A percentile compares a stretch with the other conserved stretches of the same genome.
Conservation (phyloP, 2,888 invertebrate genomes). For the Apotomis betuletana region DNA sequence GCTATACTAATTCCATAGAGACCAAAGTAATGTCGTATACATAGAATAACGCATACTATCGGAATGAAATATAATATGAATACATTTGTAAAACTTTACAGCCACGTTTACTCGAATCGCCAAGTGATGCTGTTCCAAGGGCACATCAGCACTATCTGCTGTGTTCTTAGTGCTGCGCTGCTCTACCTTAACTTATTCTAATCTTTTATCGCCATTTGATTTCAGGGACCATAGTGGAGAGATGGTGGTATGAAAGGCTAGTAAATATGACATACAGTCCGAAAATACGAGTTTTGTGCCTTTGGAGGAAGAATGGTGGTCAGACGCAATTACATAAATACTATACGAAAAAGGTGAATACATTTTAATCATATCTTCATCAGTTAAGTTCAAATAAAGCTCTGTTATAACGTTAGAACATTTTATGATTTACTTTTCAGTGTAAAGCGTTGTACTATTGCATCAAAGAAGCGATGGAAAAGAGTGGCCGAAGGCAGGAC, state of each 20-base stretch:
- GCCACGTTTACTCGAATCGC: too few species aligned
- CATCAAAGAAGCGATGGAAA: conserved; percentile 99
- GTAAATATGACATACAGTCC: conserved; percentile 99
- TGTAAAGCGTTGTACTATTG: conserved; percentile 99
- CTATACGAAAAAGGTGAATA: conserved; percentile 97
- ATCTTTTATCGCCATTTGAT: conserved; percentile 9
- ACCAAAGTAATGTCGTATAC: too few species aligned
- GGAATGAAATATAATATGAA: too few species aligned
- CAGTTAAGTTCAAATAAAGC: neutral
- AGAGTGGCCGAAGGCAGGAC: conserved; percentile 88
- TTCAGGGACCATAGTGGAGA: conserved; percentile 92
- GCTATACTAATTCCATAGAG: too few species aligned
- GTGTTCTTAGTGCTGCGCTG: too few species aligned
- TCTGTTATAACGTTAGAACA: neutral
- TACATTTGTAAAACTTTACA: too few species aligned
- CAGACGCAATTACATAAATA: conserved; percentile 99
- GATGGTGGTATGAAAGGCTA: conserved; percentile 99
- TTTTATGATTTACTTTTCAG: conserved; percentile 80
- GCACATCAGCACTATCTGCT: too few species aligned
- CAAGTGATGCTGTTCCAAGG: too few species aligned
- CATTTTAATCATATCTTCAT: neutral
- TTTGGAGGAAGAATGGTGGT: conserved; percentile 97
- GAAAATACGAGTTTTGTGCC: conserved; percentile 97
- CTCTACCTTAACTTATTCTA: too few species aligned
- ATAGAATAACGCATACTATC: too few species aligned